These are phyloP conservation scores for Drosophila orena DNA, from an alignment of 1,140 invertebrate species.

Conservation along the genomic window DNA sequence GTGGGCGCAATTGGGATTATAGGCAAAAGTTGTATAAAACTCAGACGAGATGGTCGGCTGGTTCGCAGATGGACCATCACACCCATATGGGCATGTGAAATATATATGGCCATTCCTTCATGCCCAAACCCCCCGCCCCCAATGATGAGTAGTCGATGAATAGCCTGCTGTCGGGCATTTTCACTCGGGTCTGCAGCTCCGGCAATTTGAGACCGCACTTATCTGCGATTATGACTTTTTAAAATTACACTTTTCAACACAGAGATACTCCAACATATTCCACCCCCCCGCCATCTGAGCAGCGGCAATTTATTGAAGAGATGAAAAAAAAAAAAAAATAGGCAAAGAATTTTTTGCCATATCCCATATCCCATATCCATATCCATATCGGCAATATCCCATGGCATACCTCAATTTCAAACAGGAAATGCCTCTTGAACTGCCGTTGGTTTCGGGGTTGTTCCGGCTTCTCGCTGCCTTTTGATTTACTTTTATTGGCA, in stretches of 20 bases:
- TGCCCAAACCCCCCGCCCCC: conserved; percentile 39
- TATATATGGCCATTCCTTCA: conserved; percentile 33
- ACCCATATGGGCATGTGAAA: conserved; percentile 28
- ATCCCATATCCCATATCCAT: conserved; percentile 71
- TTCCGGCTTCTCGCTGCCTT: too few species aligned
- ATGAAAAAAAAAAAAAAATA: conserved; percentile 34
- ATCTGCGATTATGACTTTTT: conserved; percentile 85
- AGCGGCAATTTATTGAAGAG: conserved; percentile 70
- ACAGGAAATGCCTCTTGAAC: conserved; percentile 83
- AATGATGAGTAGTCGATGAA: too few species aligned
- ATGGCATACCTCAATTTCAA: conserved; percentile 82
- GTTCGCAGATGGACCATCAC: too few species aligned
- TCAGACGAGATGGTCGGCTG: conserved; percentile 8
- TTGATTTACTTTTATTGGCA: conserved; percentile 85
- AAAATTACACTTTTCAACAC: conserved; percentile 83
- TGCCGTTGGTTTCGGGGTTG: conserved; percentile 51
- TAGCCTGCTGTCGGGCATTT: conserved; percentile 64
- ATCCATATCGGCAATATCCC: conserved; percentile 75
- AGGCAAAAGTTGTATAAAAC: conserved; percentile 73
- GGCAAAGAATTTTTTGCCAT: conserved; percentile 61
- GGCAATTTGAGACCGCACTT: conserved; percentile 84
- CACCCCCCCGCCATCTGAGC: conserved; percentile 14
- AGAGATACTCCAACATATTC: conserved; percentile 22
- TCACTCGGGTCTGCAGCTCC: conserved; percentile 21
- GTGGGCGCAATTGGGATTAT: conserved; percentile 44